These are phyloP conservation scores for Nemotelus nigrinus DNA, from an alignment of 2,888 invertebrate species.

Conservation along the genomic window DNA sequence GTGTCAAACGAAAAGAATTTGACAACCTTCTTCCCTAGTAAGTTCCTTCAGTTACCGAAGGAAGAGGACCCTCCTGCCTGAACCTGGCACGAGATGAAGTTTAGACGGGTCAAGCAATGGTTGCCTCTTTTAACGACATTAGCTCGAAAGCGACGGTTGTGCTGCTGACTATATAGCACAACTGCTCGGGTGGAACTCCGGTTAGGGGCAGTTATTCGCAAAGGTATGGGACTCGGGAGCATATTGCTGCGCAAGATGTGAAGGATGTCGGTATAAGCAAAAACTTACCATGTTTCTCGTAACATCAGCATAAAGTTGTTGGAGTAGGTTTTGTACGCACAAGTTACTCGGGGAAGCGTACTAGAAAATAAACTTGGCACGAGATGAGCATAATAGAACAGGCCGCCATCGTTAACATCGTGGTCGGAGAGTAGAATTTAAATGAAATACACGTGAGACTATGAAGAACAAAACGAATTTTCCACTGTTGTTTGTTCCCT, in stretches of 20 bases:
- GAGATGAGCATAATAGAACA: slow-evolving; percentile 22
- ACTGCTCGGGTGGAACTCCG: not conserved
- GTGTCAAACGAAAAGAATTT: not conserved
- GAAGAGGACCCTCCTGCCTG: too few species aligned
- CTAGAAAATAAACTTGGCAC: not conserved
- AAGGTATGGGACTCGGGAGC: too few species aligned
- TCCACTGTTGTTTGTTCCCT: too few species aligned
- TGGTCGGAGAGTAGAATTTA: not conserved
- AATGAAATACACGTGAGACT: slow-evolving; percentile 15
- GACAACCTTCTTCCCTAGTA: not conserved
- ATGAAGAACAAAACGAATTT: not conserved
- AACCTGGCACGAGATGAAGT: too few species aligned
- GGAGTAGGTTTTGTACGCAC: slow-evolving; percentile 32
- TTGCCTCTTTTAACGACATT: not conserved
- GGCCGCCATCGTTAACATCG: not conserved
- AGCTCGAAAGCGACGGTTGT: not conserved
- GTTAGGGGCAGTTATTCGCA: not conserved
- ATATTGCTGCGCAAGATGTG: too few species aligned
- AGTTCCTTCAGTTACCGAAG: not conserved
- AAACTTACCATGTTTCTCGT: not conserved
- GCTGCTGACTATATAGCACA: slow-evolving; percentile 12
- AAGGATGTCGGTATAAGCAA: too few species aligned
- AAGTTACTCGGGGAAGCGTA: slow-evolving; percentile 13
- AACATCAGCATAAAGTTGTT: slow-evolving; percentile 35
- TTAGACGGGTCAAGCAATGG: too few species aligned